Percentiles rank a stretch among this genome's conserved stretches.
Evolutionary conservation across 2,113 vertebrate genomes (phyloP).

Genomic region (Pontoporia blainvillei): DNA sequence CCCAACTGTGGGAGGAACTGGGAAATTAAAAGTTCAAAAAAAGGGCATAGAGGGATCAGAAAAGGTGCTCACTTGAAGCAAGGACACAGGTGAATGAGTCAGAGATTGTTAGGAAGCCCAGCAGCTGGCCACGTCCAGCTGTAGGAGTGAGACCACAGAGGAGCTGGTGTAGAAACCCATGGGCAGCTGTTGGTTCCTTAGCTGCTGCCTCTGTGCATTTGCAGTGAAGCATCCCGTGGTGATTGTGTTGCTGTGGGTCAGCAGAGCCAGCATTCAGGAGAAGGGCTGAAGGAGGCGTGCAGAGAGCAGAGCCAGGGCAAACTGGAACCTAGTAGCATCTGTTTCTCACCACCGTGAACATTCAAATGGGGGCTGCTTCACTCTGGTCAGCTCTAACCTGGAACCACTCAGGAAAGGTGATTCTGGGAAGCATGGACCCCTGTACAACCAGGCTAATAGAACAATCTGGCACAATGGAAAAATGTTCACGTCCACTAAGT

Average conservation of each 20-base stretch:
- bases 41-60: neutral
- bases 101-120: neutral
- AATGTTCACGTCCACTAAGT: neutral
- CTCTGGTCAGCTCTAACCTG: neutral
- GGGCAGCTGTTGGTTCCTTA: neutral
- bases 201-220: neutral
- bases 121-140: neutral
- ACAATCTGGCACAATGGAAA: neutral
- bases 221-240: neutral
- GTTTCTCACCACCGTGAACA: rapidly evolving
- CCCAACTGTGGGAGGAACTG: neutral
- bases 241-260: neutral
- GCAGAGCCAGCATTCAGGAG: neutral
- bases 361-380: neutral
- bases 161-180: neutral
- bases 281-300: neutral
- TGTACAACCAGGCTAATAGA: neutral
- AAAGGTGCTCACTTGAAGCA: neutral
- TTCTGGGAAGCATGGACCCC: neutral
- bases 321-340: neutral
- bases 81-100: neutral
- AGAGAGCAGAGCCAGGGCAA: neutral
- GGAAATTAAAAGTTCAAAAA: neutral
- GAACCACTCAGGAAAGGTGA: neutral
- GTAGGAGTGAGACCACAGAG: neutral